Evolutionary conservation across 2,888 invertebrate species (phyloP).

Genomic region (Pyralis farinalis): DNA sequence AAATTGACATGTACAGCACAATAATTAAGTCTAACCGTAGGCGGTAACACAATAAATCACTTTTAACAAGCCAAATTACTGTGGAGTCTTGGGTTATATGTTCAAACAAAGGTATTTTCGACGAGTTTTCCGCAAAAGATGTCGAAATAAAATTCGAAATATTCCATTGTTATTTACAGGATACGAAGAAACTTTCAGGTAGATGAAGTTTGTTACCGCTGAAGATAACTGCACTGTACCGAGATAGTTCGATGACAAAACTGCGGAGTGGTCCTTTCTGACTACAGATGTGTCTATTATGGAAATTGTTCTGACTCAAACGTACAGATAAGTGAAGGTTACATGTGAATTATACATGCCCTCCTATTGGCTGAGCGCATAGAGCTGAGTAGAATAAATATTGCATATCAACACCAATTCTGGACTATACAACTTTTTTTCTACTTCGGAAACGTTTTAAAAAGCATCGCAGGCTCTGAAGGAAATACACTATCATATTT

Average conservation of each 20-base stretch:
- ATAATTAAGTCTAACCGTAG: too few species aligned
- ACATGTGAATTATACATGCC: slow-evolving; percentile 52
- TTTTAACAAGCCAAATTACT: too few species aligned
- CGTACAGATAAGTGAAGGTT: slow-evolving; percentile 67
- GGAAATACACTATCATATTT: slow-evolving; percentile 23
- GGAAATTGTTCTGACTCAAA: slow-evolving; percentile 58
- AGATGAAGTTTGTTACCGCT: slow-evolving; percentile 25
- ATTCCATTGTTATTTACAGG: not conserved
- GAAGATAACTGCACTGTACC: slow-evolving; percentile 41
- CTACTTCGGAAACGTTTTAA: slow-evolving; percentile 6
- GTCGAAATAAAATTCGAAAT: too few species aligned
- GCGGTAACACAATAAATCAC: too few species aligned
- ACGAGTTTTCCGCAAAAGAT: too few species aligned
- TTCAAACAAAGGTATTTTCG: too few species aligned
- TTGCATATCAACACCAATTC: slow-evolving; percentile 20
- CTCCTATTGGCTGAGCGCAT: slow-evolving; percentile 16
- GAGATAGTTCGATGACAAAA: slow-evolving; percentile 66
- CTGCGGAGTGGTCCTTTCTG: slow-evolving; percentile 57
- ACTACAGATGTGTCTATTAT: slow-evolving; percentile 71
- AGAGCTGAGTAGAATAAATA: slow-evolving; percentile 31
- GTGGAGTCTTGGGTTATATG: too few species aligned
- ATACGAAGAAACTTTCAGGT: slow-evolving; percentile 5
- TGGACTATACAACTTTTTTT: slow-evolving; percentile 3
- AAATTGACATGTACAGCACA: too few species aligned
- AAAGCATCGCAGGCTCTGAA: slow-evolving; percentile 4